A percentile compares a stretch with the other conserved stretches of the same genome.
phyloP scores from a whole-genome alignment of 2,888 invertebrate species.

The Eupithecia tripunctaria region DNA sequence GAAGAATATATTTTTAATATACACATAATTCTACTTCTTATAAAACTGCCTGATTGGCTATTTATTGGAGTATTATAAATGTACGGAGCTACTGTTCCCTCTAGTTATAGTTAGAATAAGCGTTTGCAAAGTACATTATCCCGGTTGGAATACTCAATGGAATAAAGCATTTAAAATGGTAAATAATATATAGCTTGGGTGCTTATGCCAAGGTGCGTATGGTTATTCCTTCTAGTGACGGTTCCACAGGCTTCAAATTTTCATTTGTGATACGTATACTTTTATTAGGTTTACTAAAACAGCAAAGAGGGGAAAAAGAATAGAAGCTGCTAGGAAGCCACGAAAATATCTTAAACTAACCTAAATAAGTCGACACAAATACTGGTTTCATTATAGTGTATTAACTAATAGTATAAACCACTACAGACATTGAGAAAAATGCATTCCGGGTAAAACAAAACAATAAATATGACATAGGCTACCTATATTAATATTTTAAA shows the following conservation, averaged over 20 bases:
- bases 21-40: constrained; percentile 66
- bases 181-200: constrained; percentile 25
- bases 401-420: too few species aligned
- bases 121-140: constrained; percentile 64
- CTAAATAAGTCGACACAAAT: too few species aligned
- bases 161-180: constrained; percentile 47
- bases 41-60: constrained; percentile 59
- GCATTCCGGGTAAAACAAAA: too few species aligned
- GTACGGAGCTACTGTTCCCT: constrained; percentile 46
- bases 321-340: too few species aligned
- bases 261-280: background rate
- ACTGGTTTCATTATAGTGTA: too few species aligned
- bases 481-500: too few species aligned
- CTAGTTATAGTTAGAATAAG: constrained; percentile 52
- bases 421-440: too few species aligned
- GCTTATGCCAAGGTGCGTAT: constrained; percentile 8
- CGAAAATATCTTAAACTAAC: too few species aligned
- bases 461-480: too few species aligned
- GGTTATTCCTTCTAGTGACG: constrained; percentile 31
- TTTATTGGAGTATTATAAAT: constrained; percentile 45
- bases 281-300: too few species aligned
- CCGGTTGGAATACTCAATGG: constrained; percentile 45
- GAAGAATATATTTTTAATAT: constrained; percentile 76
- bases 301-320: too few species aligned
- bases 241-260: too few species aligned